Conservation (phyloP, 2,113 vertebrate species). For the Onychostoma macrolepis region DNA sequence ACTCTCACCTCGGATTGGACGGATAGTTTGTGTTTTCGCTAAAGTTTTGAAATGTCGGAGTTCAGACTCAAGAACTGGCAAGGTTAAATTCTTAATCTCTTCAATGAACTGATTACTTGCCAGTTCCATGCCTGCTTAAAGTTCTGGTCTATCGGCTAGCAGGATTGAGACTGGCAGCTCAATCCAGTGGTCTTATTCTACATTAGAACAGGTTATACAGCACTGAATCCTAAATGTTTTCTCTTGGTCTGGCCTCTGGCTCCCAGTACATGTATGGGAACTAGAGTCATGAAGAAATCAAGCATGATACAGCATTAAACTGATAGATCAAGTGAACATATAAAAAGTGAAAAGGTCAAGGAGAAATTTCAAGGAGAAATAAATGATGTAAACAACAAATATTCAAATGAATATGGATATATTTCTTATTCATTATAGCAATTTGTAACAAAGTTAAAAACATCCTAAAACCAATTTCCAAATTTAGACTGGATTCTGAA, state of each 20-base stretch:
- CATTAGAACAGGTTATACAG: background rate
- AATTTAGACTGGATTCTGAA: background rate
- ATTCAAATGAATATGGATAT: too few relatives aligned
- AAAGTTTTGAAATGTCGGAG: background rate
- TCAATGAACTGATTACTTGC: slow-evolving; percentile 16
- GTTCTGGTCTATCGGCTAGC: background rate
- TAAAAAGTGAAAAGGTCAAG: background rate
- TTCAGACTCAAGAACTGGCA: background rate
- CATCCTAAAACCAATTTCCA: background rate
- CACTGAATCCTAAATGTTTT: slow-evolving; percentile 28
- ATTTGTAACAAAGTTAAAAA: background rate
- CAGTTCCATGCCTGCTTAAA: slow-evolving; percentile 14
- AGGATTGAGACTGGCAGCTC: slow-evolving; percentile 40
- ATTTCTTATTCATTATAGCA: too few relatives aligned
- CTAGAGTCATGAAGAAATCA: background rate
- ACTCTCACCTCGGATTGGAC: background rate
- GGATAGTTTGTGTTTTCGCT: background rate
- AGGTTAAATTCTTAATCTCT: slow-evolving; percentile 31
- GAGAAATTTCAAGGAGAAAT: too few relatives aligned
- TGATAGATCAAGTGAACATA: background rate
- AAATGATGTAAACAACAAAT: too few relatives aligned
- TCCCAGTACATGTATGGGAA: background rate
- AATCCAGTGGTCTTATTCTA: slow-evolving; percentile 7
- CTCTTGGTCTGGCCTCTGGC: background rate
- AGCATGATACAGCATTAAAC: background rate